These are phyloP conservation scores for Neotragus moschatus DNA, from an alignment of 2,113 vertebrate genomes.

Conservation along the genomic window DNA sequence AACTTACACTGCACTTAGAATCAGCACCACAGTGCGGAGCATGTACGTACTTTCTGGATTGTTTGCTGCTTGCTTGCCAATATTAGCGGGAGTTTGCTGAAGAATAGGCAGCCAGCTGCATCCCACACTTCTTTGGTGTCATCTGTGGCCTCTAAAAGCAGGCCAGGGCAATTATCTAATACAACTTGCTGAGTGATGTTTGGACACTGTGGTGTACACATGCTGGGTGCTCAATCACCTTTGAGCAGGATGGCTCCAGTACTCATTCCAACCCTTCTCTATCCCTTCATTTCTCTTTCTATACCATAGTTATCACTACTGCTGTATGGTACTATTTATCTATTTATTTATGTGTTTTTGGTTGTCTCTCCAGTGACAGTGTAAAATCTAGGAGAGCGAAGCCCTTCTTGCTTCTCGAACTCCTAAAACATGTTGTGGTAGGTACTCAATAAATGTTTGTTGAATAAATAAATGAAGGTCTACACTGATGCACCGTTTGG, in stretches of 20 bases:
- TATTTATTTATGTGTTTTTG: not conserved
- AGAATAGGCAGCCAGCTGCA: not conserved
- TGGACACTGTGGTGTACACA: not conserved
- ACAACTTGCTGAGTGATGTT: not conserved
- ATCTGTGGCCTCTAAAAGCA: not conserved
- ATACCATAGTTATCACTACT: not conserved
- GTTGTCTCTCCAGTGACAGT: not conserved
- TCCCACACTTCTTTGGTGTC: not conserved
- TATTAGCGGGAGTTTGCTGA: not conserved
- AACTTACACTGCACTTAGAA: not conserved
- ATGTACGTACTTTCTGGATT: not conserved
- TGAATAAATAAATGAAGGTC: not conserved
- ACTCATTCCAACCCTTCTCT: not conserved
- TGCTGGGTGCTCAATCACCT: fast-evolving
- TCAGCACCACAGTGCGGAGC: fast-evolving
- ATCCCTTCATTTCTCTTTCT: not conserved
- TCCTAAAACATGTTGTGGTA: not conserved
- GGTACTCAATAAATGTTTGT: not conserved
- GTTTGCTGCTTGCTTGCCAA: not conserved
- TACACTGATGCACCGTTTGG: not conserved
- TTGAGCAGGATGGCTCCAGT: not conserved
- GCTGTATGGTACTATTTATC: not conserved
- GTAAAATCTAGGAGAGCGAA: not conserved
- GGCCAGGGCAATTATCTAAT: not conserved
- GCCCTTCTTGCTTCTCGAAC: not conserved